A percentile compares a stretch with the other conserved stretches of the same genome.
Evolutionary conservation across 2,113 vertebrate genomes (phyloP).

Genomic region (Campylomormyrus numenius): DNA sequence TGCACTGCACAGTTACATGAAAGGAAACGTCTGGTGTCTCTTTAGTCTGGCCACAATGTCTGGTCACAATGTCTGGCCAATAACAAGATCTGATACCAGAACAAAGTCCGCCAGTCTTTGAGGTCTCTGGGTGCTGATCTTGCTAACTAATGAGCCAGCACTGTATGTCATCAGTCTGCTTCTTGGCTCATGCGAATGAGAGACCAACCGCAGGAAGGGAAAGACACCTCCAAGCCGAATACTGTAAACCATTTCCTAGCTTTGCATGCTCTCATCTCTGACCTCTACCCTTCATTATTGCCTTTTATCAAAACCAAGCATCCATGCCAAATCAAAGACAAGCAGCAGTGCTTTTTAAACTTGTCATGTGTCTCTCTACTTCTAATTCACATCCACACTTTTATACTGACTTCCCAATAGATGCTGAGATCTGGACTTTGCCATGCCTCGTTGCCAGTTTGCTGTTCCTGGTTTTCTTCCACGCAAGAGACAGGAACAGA

Average conservation of each 20-base stretch:
- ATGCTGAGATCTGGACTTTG: background rate
- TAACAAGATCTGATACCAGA: background rate
- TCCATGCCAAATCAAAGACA: background rate
- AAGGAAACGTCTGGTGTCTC: background rate
- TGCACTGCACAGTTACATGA: background rate
- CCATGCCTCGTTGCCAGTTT: background rate
- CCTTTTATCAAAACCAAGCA: background rate
- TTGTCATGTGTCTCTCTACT: background rate
- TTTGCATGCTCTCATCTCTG: background rate
- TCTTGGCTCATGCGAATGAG: background rate
- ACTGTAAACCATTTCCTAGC: background rate
- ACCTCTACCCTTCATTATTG: background rate
- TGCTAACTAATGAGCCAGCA: background rate
- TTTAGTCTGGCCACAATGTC: background rate
- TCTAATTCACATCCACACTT: background rate
- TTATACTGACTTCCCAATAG: background rate
- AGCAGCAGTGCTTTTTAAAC: background rate
- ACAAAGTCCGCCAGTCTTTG: conserved; percentile 3
- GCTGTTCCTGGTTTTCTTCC: background rate
- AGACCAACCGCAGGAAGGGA: background rate
- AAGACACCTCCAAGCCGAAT: background rate
- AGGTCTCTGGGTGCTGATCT: background rate
- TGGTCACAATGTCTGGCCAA: conserved; percentile 3
- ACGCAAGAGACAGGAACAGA: conserved; percentile 21
- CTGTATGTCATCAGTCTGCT: conserved; percentile 12